Percentiles rank a stretch among this genome's conserved stretches.
Conservation (phyloP, 2,888 invertebrate species). For the Campoplex capitator region DNA sequence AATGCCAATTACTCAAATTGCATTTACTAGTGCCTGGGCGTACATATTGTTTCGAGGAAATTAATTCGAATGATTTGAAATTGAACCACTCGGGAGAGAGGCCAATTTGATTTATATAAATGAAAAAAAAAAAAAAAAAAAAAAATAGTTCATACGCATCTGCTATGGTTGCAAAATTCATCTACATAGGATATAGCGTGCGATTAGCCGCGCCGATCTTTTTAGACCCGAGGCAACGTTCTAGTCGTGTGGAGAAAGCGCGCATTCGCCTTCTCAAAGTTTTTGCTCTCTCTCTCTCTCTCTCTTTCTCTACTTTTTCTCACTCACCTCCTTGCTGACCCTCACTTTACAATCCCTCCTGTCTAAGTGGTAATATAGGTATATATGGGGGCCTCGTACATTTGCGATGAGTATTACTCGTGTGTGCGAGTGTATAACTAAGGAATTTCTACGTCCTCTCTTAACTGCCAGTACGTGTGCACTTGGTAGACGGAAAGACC, state of each 20-base stretch:
- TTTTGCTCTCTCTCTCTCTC: slow-evolving; percentile 50
- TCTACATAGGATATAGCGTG: slow-evolving; percentile 38
- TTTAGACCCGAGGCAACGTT: slow-evolving; percentile 45
- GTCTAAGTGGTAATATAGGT: neutral
- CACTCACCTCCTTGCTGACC: slow-evolving; percentile 40
- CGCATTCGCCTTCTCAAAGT: slow-evolving; percentile 69
- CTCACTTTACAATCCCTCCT: slow-evolving; percentile 46
- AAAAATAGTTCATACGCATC: slow-evolving; percentile 12
- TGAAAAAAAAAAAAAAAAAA: neutral
- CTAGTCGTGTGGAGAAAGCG: slow-evolving; percentile 73
- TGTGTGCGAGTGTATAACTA: slow-evolving; percentile 35
- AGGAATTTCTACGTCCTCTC: slow-evolving; percentile 59
- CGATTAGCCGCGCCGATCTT: slow-evolving; percentile 54
- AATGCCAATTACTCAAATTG: neutral
- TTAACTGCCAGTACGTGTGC: slow-evolving; percentile 29
- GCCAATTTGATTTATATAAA: slow-evolving; percentile 8
- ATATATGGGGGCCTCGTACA: slow-evolving; percentile 13
- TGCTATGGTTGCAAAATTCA: slow-evolving; percentile 42
- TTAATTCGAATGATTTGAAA: neutral
- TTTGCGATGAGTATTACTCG: slow-evolving; percentile 40
- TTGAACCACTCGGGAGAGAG: neutral
- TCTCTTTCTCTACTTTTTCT: slow-evolving; percentile 18
- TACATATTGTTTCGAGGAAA: neutral
- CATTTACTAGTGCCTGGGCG: neutral
- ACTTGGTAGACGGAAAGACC: slow-evolving; percentile 32